Evolutionary conservation across 2,113 vertebrate species (phyloP).

Genomic region (Laticauda laticaudata): DNA sequence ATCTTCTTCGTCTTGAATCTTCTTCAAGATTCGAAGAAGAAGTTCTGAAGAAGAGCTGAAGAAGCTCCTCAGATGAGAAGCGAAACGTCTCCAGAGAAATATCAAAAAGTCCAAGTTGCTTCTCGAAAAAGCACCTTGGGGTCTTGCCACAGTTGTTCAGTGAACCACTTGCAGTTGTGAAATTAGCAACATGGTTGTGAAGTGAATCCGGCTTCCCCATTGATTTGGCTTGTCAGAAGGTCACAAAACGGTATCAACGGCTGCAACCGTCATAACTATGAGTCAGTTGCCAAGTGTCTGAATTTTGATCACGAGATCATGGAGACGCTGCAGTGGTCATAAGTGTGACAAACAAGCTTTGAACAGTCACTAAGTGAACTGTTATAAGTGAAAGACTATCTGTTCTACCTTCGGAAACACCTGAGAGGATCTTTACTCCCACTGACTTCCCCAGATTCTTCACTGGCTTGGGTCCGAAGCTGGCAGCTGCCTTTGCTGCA

Average conservation of each 20-base stretch:
- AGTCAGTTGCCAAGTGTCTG: not conserved
- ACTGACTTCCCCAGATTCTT: not conserved
- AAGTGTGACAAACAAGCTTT: not conserved
- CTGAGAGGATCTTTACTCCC: not conserved
- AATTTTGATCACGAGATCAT: no score
- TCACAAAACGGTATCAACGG: not conserved
- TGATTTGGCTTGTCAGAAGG: not conserved
- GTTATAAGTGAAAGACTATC: not conserved
- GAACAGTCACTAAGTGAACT: not conserved
- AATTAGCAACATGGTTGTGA: not conserved
- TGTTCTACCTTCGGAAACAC: not conserved
- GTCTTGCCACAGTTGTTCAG: not conserved
- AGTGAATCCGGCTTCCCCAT: not conserved
- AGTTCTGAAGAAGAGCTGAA: no score
- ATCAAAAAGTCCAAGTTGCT: no score
- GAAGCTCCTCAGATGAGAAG: no score
- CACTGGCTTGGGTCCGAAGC: not conserved
- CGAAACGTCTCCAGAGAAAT: no score
- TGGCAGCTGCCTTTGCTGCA: not conserved
- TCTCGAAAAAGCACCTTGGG: no score
- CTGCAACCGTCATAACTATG: not conserved
- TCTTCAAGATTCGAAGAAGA: no score
- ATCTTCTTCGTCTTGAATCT: no score
- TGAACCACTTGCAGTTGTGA: not conserved
- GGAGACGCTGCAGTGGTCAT: no score